Evolutionary conservation across 2,888 invertebrate genomes (phyloP).

Genomic region (Acanthosepion lycidas): DNA sequence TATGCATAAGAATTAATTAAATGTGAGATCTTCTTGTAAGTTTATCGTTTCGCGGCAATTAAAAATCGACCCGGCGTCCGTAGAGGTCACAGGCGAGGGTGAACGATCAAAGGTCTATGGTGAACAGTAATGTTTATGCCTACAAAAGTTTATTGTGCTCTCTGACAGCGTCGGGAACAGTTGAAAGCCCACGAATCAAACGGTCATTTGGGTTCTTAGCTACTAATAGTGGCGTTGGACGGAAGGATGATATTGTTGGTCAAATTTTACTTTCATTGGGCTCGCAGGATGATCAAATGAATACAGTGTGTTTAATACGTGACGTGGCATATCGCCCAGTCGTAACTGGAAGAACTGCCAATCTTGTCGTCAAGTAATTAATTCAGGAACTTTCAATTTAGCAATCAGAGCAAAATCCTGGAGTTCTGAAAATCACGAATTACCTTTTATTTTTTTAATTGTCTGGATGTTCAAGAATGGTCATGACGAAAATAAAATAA

Average conservation of each 20-base stretch:
- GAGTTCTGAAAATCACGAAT: background rate
- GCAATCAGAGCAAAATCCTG: background rate
- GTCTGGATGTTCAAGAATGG: too few species aligned
- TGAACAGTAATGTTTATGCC: background rate
- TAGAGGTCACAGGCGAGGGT: background rate
- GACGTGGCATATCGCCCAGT: background rate
- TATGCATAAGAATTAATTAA: conserved; percentile 21
- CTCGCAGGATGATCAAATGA: background rate
- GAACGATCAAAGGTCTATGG: background rate
- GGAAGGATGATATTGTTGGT: background rate
- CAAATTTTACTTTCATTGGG: background rate
- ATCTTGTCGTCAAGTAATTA: background rate
- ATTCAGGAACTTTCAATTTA: background rate
- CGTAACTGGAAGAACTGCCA: background rate
- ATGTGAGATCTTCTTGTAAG: background rate
- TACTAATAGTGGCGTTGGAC: too few species aligned
- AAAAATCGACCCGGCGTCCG: background rate
- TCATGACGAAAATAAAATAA: too few species aligned
- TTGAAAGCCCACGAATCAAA: background rate
- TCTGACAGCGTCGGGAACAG: background rate
- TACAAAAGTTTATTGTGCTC: background rate
- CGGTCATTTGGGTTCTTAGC: too few species aligned
- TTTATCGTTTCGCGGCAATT: background rate
- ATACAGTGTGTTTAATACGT: background rate
- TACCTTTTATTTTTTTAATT: too few species aligned